Conservation (phyloP, 2,797 vertebrate species). For the Epinephelus coioides region DNA sequence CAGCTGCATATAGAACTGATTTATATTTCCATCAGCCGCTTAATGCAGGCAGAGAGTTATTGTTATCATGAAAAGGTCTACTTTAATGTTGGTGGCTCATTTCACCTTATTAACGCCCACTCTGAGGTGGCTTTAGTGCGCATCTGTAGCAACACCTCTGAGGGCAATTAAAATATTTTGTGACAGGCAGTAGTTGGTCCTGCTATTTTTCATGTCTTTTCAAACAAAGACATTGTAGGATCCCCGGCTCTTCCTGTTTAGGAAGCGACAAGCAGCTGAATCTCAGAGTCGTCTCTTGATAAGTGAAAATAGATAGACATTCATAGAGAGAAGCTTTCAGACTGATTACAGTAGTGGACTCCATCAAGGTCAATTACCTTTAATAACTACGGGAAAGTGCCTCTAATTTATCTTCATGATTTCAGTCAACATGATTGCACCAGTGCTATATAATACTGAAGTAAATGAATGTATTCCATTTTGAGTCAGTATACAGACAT, state of each 20-base stretch:
- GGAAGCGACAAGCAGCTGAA: neutral
- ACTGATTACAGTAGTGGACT: conserved; percentile 10
- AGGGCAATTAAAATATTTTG: conserved; percentile 11
- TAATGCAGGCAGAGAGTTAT: neutral
- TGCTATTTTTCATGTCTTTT: neutral
- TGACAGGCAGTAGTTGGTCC: neutral
- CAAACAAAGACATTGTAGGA: neutral
- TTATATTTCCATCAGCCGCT: neutral
- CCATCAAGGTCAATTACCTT: conserved; percentile 26
- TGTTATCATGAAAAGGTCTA: conserved; percentile 10
- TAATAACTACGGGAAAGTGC: neutral
- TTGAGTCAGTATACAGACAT: neutral
- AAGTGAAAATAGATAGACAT: conserved; percentile 1
- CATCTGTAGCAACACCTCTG: neutral
- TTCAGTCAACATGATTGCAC: neutral
- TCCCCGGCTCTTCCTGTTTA: conserved; percentile 3
- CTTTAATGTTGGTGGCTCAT: neutral
- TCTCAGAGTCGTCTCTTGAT: neutral
- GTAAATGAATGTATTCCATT: neutral
- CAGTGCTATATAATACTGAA: neutral
- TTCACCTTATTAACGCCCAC: conserved; percentile 2
- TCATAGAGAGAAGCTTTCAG: neutral
- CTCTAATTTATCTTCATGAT: conserved; percentile 3
- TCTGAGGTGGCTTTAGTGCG: neutral
- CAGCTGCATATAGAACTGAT: neutral